Evolutionary conservation across 2,888 invertebrate species (phyloP).

Genomic region (Eueremaeus valkanovi): DNA sequence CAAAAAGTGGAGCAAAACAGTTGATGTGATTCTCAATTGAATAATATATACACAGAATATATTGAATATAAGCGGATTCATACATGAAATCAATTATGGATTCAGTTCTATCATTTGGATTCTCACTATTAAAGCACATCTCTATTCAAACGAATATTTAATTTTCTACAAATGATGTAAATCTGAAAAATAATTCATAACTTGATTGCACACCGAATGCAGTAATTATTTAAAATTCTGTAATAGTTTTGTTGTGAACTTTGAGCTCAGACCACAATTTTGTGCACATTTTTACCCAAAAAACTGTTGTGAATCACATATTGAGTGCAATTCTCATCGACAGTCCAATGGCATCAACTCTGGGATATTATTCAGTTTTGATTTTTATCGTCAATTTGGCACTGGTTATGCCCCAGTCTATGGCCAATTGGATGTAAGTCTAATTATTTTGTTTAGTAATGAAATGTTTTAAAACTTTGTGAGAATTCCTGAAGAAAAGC

Average conservation of each 20-base stretch:
- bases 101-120: too few species aligned
- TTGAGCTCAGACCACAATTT: too few species aligned
- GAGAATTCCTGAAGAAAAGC: too few species aligned
- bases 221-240: background rate
- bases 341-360: background rate
- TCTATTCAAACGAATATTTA: too few species aligned
- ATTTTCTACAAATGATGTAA: too few species aligned
- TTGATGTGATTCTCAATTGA: too few species aligned
- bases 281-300: background rate
- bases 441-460: background rate
- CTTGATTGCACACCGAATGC: background rate
- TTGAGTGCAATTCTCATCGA: background rate
- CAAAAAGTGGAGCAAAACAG: too few species aligned
- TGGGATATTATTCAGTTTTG: background rate
- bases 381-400: background rate
- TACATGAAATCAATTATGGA: too few species aligned
- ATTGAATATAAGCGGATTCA: too few species aligned
- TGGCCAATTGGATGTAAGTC: constrained; percentile 1
- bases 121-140: too few species aligned
- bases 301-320: background rate
- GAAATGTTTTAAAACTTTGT: background rate
- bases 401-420: background rate
- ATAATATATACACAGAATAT: too few species aligned
- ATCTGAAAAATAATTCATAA: background rate
- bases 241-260: background rate